phyloP scores from a whole-genome alignment of 2,888 invertebrate genomes.

The Leucania comma region DNA sequence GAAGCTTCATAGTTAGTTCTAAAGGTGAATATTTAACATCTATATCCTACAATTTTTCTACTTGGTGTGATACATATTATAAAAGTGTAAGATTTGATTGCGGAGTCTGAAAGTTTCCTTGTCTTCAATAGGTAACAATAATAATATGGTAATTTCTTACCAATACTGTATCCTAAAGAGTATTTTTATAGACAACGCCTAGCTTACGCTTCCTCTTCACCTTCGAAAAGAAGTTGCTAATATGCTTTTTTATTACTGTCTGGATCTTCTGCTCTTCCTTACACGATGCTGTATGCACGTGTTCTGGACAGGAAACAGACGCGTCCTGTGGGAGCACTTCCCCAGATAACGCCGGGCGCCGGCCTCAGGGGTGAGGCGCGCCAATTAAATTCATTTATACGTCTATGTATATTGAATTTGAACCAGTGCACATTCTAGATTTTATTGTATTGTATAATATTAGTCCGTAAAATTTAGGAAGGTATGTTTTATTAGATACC shows the following conservation, averaged over 20 bases:
- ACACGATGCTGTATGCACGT: conserved; percentile 15
- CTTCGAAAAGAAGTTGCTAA: no score
- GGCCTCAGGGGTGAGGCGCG: conserved; percentile 13
- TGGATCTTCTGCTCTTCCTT: conserved; percentile 3
- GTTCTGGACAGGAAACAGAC: conserved; percentile 65
- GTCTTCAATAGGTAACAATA: no score
- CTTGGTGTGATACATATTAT: no score
- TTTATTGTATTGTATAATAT: not conserved
- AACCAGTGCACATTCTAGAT: not conserved
- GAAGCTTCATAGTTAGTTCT: not conserved
- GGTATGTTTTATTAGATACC: no score
- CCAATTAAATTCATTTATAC: not conserved
- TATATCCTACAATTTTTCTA: no score
- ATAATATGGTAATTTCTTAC: no score
- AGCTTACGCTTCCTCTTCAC: no score
- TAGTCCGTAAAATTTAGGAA: no score
- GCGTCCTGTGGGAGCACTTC: conserved; percentile 56
- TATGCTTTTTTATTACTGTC: not conserved
- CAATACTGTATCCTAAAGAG: not conserved
- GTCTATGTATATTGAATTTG: conserved; percentile 3
- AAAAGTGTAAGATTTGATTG: no score
- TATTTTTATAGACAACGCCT: not conserved
- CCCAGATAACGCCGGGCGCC: conserved; percentile 47
- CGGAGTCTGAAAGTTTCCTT: no score
- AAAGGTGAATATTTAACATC: no score